These are phyloP conservation scores for Zaprionus davidi DNA, from an alignment of 1,140 invertebrate genomes.

Conservation along the genomic window DNA sequence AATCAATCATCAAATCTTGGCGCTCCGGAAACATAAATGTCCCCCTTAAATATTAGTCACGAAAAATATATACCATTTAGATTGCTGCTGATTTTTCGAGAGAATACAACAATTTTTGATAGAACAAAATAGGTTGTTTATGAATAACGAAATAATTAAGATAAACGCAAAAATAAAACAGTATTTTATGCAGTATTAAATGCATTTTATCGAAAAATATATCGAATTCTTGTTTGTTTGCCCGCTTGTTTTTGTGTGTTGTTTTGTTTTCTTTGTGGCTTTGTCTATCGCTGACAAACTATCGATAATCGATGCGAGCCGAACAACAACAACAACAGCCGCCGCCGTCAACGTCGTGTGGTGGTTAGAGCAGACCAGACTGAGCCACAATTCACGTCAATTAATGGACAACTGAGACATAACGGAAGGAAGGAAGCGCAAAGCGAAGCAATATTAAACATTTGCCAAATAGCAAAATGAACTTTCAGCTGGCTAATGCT, in stretches of 20 bases:
- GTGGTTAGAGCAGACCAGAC: conserved; percentile 41
- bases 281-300: neutral
- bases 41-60: too few species aligned
- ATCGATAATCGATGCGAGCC: conserved; percentile 31
- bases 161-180: too few species aligned
- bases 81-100: too few species aligned
- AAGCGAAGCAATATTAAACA: neutral
- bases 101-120: too few species aligned
- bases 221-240: neutral
- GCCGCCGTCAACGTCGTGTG: conserved; percentile 35
- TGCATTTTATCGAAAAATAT: neutral
- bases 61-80: too few species aligned
- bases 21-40: too few species aligned
- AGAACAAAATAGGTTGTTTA: too few species aligned
- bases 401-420: conserved; percentile 36
- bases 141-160: too few species aligned
- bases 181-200: neutral
- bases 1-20: too few species aligned
- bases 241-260: neutral
- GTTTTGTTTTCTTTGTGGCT: neutral
- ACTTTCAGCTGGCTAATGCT: conserved; percentile 84
- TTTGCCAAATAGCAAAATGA: conserved; percentile 57
- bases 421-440: conserved; percentile 2
- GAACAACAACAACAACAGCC: conserved; percentile 39
- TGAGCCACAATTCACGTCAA: conserved; percentile 33